Base-by-base conservation (phyloP, 2,797 vertebrate genomes). In the Echeneis naucrates region DNA sequence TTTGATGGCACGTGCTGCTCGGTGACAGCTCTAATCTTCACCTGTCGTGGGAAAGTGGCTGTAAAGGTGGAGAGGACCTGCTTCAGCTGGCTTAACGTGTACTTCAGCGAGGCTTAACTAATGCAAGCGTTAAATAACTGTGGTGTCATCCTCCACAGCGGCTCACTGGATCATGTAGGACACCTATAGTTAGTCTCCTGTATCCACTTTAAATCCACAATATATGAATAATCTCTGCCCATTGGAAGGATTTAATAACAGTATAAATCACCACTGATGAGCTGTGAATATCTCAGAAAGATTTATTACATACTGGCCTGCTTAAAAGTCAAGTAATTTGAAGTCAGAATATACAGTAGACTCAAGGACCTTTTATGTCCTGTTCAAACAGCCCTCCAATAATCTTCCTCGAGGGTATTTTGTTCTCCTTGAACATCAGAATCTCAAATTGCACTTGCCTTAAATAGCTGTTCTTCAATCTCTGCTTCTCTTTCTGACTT, bases 371-470 rank as follows among this genome's bases (percentile, higher is more conserved):
- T 75, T 84, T 82, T 75, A 75, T 82, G 77, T 78, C 59, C 70
- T 65, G 30, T 77, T 86, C 64, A 69, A 64, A 72, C 70, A 71
- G 50, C 58, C 62, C 77, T 63, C 56, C 47, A 32, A n/a, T 87
- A 78, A 85, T 85, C 74, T 82, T 84, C 54, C 73, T 64, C 47
- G 8, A 35, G 84, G 81, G 72, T 59, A 77, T 88, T 90, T 88
- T 75, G 67, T 82, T 89, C 82, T 86, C 84, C 83, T 87, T 89
- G 78, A 89, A 88, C 83, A 88, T 86, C 80, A 72, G 70, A 88
- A 87, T 91, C 88, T 93, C 87, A 89, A 84, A 84, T 91, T 90
- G 85, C 89, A 87, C 73, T 81, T 27, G 68, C 86, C 84, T 88
- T 82, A 87, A 91, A 92, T 92, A 92, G 86, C 75, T 21, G 50